These are phyloP conservation scores for Astropecten irregularis DNA, from an alignment of 53 echinoderm and acorn worm species.

Conservation along the genomic window DNA sequence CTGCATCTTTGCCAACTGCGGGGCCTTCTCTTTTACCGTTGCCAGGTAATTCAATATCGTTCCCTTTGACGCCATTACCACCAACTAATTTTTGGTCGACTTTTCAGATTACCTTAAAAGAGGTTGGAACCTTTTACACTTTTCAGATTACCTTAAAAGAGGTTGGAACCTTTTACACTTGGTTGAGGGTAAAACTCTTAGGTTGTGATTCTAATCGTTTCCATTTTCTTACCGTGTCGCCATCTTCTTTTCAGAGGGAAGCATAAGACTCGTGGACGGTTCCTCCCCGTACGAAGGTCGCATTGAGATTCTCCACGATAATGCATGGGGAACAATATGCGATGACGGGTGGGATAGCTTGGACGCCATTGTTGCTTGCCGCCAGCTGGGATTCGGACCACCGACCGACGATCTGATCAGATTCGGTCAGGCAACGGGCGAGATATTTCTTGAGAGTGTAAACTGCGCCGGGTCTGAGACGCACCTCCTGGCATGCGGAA, in stretches of 20 bases:
- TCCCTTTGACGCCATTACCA: no score
- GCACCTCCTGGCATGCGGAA: not conserved
- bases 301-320: not conserved
- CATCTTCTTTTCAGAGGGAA: no score
- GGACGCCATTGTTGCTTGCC: conserved; percentile 38
- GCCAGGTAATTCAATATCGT: no score
- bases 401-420: not conserved
- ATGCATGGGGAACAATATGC: conserved; percentile 1
- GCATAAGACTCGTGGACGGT: conserved; percentile 10
- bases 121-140: no score
- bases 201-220: no score
- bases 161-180: no score
- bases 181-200: no score
- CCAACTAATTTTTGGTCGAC: no score
- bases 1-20: not conserved
- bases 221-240: no score
- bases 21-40: not conserved
- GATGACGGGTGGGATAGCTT: conserved; percentile 4
- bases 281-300: not conserved
- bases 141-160: no score
- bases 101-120: no score
- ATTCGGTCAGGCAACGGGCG: not conserved
- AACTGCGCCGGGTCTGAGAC: not conserved
- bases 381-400: conserved; percentile 3
- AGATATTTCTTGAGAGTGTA: not conserved